phyloP scores from a whole-genome alignment of 2,797 vertebrate genomes.

The Trachops cirrhosus region DNA sequence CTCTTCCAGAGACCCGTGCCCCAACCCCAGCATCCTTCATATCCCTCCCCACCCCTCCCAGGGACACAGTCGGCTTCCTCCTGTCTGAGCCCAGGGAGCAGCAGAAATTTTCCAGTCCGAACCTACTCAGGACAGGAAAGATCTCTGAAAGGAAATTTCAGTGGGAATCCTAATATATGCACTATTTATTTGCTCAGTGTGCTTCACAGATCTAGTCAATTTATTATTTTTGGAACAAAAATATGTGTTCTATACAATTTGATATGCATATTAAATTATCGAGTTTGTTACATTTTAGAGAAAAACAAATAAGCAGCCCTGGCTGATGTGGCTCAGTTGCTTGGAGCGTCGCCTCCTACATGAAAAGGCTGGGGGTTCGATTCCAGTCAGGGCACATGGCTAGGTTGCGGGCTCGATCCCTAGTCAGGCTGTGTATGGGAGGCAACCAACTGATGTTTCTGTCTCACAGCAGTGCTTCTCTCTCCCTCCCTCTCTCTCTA shows the following conservation, averaged over 20 bases:
- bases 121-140: not conserved
- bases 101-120: not conserved
- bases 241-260: conserved; percentile 19
- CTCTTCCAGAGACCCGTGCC: not conserved
- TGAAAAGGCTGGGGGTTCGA: not conserved
- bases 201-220: not conserved
- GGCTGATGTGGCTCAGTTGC: not conserved
- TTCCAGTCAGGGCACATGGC: not conserved
- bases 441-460: not conserved
- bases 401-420: too few relatives aligned
- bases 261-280: conserved; percentile 40
- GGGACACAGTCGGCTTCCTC: not conserved
- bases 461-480: not conserved
- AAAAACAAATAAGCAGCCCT: conserved; percentile 39
- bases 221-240: conserved; percentile 49
- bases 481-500: not conserved
- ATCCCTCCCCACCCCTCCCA: not conserved
- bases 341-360: not conserved
- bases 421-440: not conserved
- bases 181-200: not conserved
- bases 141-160: not conserved
- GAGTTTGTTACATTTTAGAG: not conserved
- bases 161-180: not conserved
- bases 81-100: accelerated
- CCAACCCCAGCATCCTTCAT: not conserved